A percentile compares a stretch with the other conserved stretches of the same genome.
These are phyloP conservation scores for Molothrus aeneus DNA, from an alignment of 2,797 vertebrate genomes.

Conservation along the genomic window DNA sequence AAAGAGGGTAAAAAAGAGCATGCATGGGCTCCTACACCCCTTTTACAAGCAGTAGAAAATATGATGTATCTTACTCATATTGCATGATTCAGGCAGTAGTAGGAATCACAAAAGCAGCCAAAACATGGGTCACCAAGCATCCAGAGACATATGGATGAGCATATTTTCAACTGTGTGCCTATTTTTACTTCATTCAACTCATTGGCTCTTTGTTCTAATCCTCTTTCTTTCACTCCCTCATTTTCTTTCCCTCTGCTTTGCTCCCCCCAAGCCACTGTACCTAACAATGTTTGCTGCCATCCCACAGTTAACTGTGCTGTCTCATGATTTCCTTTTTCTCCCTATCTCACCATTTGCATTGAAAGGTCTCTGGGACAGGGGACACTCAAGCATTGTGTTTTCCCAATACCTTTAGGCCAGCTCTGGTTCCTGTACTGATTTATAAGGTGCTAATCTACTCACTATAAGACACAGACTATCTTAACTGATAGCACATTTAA, in stretches of 20 bases:
- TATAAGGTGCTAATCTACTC: conserved; percentile 41
- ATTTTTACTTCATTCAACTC: not conserved
- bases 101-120: not conserved
- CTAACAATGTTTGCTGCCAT: not conserved
- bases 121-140: not conserved
- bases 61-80: not conserved
- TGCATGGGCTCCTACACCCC: not conserved
- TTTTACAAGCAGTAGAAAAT: not conserved
- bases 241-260: not conserved
- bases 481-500: not conserved
- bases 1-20: not conserved
- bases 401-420: not conserved
- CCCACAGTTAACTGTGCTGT: not conserved
- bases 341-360: conserved; percentile 50
- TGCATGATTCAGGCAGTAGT: not conserved
- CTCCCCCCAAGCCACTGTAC: not conserved
- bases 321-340: not conserved
- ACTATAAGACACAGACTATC: not conserved
- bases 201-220: not conserved
- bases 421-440: conserved; percentile 2
- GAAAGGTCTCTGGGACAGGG: conserved; percentile 10
- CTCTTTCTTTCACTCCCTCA: not conserved
- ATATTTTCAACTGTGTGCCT: not conserved
- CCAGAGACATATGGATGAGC: not conserved
- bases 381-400: conserved; percentile 2